Base-by-base conservation (phyloP, 2,113 vertebrate species). In the Grammomys dolichurus region DNA sequence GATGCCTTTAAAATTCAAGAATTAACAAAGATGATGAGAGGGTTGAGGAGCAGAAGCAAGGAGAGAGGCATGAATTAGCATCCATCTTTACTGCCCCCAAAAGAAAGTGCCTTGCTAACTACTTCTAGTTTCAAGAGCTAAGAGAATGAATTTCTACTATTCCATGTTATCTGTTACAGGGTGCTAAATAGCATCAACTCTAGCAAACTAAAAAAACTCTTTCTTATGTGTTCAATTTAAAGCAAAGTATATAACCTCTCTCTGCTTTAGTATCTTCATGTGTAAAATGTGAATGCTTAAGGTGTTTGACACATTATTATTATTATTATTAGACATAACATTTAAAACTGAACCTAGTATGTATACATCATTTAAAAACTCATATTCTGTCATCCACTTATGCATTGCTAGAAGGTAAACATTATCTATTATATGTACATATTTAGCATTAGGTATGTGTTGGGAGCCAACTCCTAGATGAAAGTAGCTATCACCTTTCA, bases 361-460 rank as follows among this genome's bases (percentile, higher is more conserved):
- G 28, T 84, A 84, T 22, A 82, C 19, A 72, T 24, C 16, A 82
- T 46, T 89, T 73, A 9, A 84, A 40, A 16, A 40, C 3, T 17
- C 33, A 43, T 46, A 26, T 17, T 80, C 20, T n/a, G 69, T 16
- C 17, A 88, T 26, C 28, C 10, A 91, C 77, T 46, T 84, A 11
- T 43, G 3, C 72, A 26, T 85, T 72, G 28, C 33, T 51, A 73
- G 13, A 73, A 40, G 46, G 40, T 40, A 91, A 10, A 22, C 10
- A 91, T 78, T 63, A 36, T 77, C 22, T 93, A 91, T 77, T 82
- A 95, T 65, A 33, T 60, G 31, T 33, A 24, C 5, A 24, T 95
- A 20, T 16, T 31, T 81, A 90, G 13, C 14, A 26, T 20, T 78
- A 72, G 88, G 60, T 70, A 40, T 40, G 40, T 40, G 40, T 40